Evolutionary conservation across 2,797 vertebrate species (phyloP).

Genomic region (Pelodytes ibericus): DNA sequence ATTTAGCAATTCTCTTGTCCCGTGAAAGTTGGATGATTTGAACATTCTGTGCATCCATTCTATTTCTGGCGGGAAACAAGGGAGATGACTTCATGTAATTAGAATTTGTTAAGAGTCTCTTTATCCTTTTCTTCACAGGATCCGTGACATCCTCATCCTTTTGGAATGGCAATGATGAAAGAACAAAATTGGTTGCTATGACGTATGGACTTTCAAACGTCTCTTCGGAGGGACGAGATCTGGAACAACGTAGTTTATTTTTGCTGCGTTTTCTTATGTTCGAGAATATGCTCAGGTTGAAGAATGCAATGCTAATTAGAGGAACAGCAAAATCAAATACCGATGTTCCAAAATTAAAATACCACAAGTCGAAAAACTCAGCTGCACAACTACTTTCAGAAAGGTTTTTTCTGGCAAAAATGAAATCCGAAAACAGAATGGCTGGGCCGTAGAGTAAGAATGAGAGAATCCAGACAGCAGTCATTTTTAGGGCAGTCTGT

Average conservation of each 20-base stretch:
- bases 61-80: background rate
- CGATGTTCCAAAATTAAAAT: conserved; percentile 82
- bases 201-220: conserved; percentile 22
- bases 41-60: accelerated
- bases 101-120: background rate
- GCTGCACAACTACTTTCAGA: conserved; percentile 72
- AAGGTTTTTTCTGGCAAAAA: conserved; percentile 67
- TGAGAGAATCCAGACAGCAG: conserved; percentile 81
- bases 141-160: background rate
- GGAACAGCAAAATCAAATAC: conserved; percentile 86
- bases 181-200: conserved; percentile 9
- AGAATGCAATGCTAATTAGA: conserved; percentile 82
- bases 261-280: conserved; percentile 76
- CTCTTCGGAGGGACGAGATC: background rate
- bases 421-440: conserved; percentile 78
- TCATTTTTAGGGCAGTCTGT: conserved; percentile 78
- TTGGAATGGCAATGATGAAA: background rate
- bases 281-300: conserved; percentile 86
- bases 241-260: conserved; percentile 43
- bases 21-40: conserved; percentile 71
- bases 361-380: conserved; percentile 83
- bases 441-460: conserved; percentile 84
- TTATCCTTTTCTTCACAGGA: background rate
- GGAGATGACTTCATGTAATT: background rate
- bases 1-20: conserved; percentile 86